Percentiles rank a stretch among this genome's conserved stretches.
Evolutionary conservation across 2,797 vertebrate genomes (phyloP).

Genomic region (Myoxocephalus aenaeus): DNA sequence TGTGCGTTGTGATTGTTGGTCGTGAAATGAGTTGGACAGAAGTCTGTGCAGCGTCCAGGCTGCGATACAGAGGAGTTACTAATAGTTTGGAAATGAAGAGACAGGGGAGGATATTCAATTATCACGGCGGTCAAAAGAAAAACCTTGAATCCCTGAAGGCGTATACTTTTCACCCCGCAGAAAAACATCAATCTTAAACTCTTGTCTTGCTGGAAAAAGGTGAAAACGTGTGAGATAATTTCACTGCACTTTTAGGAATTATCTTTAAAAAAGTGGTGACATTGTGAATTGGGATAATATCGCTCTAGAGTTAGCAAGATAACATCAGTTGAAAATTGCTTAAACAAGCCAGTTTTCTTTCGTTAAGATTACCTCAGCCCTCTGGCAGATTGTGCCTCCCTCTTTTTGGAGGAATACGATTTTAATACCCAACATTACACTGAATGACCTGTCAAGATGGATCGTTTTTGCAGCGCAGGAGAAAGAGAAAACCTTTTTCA

Average conservation of each 20-base stretch:
- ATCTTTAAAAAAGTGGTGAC: constrained; percentile 20
- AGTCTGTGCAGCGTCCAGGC: constrained; percentile 52
- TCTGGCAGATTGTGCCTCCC: constrained; percentile 26
- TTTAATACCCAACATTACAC: constrained; percentile 38
- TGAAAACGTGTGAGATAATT: constrained; percentile 41
- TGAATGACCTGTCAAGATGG: constrained; percentile 54
- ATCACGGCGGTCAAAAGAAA: constrained; percentile 49
- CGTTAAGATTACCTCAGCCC: constrained; percentile 16
- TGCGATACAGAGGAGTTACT: constrained; percentile 63
- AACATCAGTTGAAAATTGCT: constrained; percentile 44
- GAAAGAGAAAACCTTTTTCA: constrained; percentile 50
- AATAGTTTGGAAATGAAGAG: constrained; percentile 67
- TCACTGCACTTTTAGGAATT: neutral
- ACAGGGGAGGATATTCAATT: constrained; percentile 62
- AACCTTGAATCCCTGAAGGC: constrained; percentile 47
- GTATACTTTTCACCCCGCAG: constrained; percentile 29
- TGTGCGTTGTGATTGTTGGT: constrained; percentile 52
- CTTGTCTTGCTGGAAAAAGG: constrained; percentile 9
- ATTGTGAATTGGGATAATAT: constrained; percentile 24
- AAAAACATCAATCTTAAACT: constrained; percentile 28
- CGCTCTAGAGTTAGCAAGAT: constrained; percentile 15
- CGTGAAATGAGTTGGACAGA: constrained; percentile 43
- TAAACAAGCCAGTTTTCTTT: constrained; percentile 48
- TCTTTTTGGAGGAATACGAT: constrained; percentile 38
- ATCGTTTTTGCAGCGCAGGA: constrained; percentile 47